These are phyloP conservation scores for Heterodera filipjevi DNA, from an alignment of 2,888 invertebrate species.

Conservation along the genomic window DNA sequence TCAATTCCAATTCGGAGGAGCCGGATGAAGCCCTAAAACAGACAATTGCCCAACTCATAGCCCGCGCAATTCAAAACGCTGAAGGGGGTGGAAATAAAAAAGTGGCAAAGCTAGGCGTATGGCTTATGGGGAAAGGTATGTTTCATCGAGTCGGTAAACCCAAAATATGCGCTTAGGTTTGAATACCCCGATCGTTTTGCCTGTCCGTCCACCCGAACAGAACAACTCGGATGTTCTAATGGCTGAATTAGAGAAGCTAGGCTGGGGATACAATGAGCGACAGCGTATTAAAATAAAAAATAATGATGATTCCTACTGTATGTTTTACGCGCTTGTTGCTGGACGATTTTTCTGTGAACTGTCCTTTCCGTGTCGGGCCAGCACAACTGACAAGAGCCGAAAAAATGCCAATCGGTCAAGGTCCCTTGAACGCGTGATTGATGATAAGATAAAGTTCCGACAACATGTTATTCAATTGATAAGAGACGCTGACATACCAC, in stretches of 20 bases:
- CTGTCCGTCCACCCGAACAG: neutral
- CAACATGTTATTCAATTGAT: neutral
- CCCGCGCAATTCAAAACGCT: neutral
- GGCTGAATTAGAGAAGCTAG: neutral
- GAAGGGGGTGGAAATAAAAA: too few species aligned
- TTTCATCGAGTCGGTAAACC: neutral
- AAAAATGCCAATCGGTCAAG: too few species aligned
- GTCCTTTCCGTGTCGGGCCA: too few species aligned
- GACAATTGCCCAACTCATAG: neutral
- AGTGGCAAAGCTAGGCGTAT: neutral
- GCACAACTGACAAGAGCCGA: too few species aligned
- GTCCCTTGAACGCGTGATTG: neutral
- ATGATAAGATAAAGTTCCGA: neutral
- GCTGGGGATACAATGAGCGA: neutral
- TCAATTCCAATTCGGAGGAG: neutral
- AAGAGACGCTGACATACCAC: neutral
- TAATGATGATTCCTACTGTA: neutral
- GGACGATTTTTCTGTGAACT: too few species aligned
- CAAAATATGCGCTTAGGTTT: neutral
- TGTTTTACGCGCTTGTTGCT: neutral
- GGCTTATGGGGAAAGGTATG: neutral
- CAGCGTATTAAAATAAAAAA: neutral
- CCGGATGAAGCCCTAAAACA: neutral
- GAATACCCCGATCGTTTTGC: neutral
- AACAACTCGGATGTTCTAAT: neutral